Evolutionary conservation across 2,888 invertebrate genomes (phyloP).

Genomic region (Phytoseiulus persimilis): DNA sequence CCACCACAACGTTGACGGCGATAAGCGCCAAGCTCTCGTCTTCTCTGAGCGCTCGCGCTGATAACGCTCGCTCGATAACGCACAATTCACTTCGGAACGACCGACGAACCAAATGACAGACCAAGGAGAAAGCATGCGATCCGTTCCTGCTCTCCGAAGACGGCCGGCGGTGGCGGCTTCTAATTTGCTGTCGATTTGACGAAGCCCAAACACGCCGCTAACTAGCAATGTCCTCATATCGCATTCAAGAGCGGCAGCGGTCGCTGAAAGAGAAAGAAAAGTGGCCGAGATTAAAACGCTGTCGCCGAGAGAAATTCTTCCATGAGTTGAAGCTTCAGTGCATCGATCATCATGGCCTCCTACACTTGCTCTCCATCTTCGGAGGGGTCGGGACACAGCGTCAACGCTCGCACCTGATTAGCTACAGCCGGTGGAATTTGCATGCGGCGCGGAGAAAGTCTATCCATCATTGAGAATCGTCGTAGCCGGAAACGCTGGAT

Average conservation of each 20-base stretch:
- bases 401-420: background rate
- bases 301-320: background rate
- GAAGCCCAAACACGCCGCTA: background rate
- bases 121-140: background rate
- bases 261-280: background rate
- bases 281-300: background rate
- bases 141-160: background rate
- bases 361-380: background rate
- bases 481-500: background rate
- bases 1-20: background rate
- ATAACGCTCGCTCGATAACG: background rate
- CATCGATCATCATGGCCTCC: background rate
- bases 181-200: background rate
- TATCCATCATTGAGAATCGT: background rate
- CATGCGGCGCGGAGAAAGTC: background rate
- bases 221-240: background rate
- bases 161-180: background rate
- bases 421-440: background rate
- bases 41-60: background rate
- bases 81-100: background rate
- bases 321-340: background rate
- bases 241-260: background rate
- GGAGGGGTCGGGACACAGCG: background rate
- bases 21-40: constrained; percentile 5
- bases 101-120: background rate